Evolutionary conservation across 2,113 vertebrate genomes (phyloP), one percentile per base, ranked within the genome.

Genomic region (Panthera uncia): DNA sequence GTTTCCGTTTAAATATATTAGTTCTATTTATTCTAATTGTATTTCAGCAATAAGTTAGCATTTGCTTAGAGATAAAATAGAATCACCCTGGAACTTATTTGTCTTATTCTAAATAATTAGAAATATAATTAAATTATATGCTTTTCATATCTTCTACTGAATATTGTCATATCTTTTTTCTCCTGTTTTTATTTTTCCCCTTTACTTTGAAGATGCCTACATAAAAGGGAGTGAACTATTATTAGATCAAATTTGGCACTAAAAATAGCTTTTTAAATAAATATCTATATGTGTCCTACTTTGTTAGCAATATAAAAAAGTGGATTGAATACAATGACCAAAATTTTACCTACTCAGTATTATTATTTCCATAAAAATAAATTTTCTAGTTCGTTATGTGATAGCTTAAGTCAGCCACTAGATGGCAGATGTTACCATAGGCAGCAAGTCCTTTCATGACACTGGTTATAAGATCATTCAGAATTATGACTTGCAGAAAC

Each of bases 351-450:
- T 3, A 80, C 7, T 91, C 15, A 10, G 0, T 38, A 6, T 68
- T 45, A 5, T 68, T 63, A 82, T 71, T 76, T 71, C 52, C 9
- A 63, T 12, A 73, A 88, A 83, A 96, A 83, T 52, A 48, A 78
- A 93, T 31, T 91, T 19, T 93, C 12, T 74, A 25, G 7, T 89
- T 95, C 13, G 19, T 88, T 36, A 12, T 21, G 11, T 48, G 93
- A 66, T 96, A 79, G 14, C 78, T 83, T 31, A 86, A 80, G 1
- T 52, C 31, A 88, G 68, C 94, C 98, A 98, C 97, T 93, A 98
- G 98, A 96, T 98, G 98, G 98, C 97, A 97, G 61, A 94, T 83
- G 80, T 85, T 94, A 95, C 97, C 96, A 91, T 84, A 89, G 4
- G 73, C 79, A 95, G 85, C 83, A 92, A 93, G 85, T 18, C 2